Evolutionary conservation across 2,113 vertebrate species (phyloP).

Genomic region (Solea solea): DNA sequence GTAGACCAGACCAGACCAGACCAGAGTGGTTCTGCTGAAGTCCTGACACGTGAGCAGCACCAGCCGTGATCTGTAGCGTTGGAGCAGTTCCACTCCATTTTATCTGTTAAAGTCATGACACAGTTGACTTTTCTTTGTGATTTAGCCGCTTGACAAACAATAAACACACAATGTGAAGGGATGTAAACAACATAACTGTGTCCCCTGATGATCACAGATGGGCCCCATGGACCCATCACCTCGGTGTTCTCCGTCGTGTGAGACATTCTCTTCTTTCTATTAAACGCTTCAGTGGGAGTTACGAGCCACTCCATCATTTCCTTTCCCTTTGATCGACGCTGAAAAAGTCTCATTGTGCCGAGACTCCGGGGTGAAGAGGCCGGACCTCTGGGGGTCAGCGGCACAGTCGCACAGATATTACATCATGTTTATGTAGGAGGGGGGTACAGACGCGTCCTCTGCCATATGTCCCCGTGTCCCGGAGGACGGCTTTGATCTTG

Average conservation of each 20-base stretch:
- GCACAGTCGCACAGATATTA: constrained; percentile 51
- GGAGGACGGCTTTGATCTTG: constrained; percentile 60
- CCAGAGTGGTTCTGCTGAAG: neutral
- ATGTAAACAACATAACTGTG: too few species aligned
- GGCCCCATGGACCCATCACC: constrained; percentile 18
- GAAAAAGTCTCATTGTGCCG: constrained; percentile 20
- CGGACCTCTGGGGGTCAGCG: constrained; percentile 27
- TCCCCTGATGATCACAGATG: constrained; percentile 10
- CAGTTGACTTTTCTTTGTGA: too few species aligned
- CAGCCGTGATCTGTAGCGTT: too few species aligned
- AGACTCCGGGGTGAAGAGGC: constrained; percentile 40
- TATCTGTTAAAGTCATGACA: too few species aligned
- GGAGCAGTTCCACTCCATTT: too few species aligned
- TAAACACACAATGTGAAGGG: too few species aligned
- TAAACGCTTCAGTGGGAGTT: constrained; percentile 56
- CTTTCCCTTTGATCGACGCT: constrained; percentile 53
- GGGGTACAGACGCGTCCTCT: constrained; percentile 1
- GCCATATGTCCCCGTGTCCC: constrained; percentile 40
- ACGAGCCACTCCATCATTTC: constrained; percentile 56
- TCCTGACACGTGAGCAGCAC: too few species aligned
- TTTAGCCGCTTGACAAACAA: too few species aligned
- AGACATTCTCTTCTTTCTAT: constrained; percentile 41
- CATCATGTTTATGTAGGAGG: constrained; percentile 51
- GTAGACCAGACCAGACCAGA: neutral
- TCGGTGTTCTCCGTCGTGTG: neutral